Percentiles rank a stretch among this genome's conserved stretches.
phyloP scores from a whole-genome alignment of 2,888 invertebrate species.

The Cantharis rufa region DNA sequence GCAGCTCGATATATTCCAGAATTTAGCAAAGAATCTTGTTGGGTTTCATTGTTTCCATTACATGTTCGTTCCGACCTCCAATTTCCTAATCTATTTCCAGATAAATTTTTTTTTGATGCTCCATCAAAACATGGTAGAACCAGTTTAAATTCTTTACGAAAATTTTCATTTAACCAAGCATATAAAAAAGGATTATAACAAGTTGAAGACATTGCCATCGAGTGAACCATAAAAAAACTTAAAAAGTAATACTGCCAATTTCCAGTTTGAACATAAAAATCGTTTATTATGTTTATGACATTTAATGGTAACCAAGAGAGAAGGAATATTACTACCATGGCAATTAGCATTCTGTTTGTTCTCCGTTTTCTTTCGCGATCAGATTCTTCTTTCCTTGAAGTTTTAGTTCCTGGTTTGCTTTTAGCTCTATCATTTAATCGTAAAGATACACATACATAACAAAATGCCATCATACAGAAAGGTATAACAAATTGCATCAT shows the following conservation, averaged over 20 bases:
- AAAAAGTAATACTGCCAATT: slow-evolving; percentile 83
- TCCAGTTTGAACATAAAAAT: slow-evolving; percentile 74
- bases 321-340: slow-evolving; percentile 96
- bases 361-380: slow-evolving; percentile 88
- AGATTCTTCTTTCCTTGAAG: slow-evolving; percentile 84
- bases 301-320: slow-evolving; percentile 96
- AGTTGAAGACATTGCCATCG: slow-evolving; percentile 90
- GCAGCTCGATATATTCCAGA: slow-evolving; percentile 61
- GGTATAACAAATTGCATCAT: slow-evolving; percentile 93
- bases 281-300: slow-evolving; percentile 82
- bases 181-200: slow-evolving; percentile 94
- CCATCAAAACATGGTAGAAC: slow-evolving; percentile 67
- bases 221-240: slow-evolving; percentile 87
- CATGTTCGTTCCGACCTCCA: slow-evolving; percentile 71
- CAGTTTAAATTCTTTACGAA: slow-evolving; percentile 85
- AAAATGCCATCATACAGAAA: slow-evolving; percentile 90
- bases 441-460: slow-evolving; percentile 90
- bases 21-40: slow-evolving; percentile 59
- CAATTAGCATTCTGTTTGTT: slow-evolving; percentile 95
- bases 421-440: slow-evolving; percentile 83
- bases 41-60: slow-evolving; percentile 76
- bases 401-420: slow-evolving; percentile 82
- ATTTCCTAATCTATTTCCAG: slow-evolving; percentile 57
- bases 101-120: slow-evolving; percentile 46
- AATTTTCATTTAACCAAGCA: slow-evolving; percentile 95